Conservation (phyloP, 2,888 invertebrate genomes). For the Pomacea canaliculata region DNA sequence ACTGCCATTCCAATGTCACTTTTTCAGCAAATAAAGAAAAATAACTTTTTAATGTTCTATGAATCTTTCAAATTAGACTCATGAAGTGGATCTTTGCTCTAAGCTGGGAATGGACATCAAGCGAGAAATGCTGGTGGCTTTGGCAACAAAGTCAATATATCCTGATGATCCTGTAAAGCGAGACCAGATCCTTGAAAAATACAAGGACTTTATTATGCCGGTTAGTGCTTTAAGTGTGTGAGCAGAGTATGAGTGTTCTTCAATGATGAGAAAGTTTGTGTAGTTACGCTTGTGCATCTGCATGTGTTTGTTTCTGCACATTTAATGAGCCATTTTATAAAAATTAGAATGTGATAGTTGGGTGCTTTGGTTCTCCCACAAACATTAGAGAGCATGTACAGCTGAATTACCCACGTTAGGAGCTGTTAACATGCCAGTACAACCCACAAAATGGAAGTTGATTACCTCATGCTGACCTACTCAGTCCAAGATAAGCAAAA, state of each 20-base stretch:
- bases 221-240: conserved; percentile 74
- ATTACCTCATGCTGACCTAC: too few relatives aligned
- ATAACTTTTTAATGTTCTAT: too few relatives aligned
- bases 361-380: too few relatives aligned
- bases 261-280: not conserved
- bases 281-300: not conserved
- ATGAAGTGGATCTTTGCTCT: conserved; percentile 91
- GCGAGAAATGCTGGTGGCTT: conserved; percentile 82
- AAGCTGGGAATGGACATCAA: conserved; percentile 87
- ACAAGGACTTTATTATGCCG: conserved; percentile 83
- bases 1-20: too few relatives aligned
- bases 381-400: too few relatives aligned
- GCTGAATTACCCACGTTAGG: too few relatives aligned
- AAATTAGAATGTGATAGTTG: too few relatives aligned
- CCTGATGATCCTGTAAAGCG: conserved; percentile 78
- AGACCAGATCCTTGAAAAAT: conserved; percentile 81
- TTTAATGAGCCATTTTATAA: not conserved
- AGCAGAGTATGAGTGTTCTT: not conserved
- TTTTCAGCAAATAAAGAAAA: too few relatives aligned
- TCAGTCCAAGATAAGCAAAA: too few relatives aligned
- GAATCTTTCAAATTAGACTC: conserved; percentile 75
- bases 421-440: too few relatives aligned
- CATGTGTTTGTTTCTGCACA: not conserved
- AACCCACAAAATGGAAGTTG: too few relatives aligned
- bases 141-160: conserved; percentile 74